Percentiles rank a stretch among this genome's conserved stretches.
phyloP scores from a whole-genome alignment of 2,888 invertebrate species.

The Diadromus collaris region DNA sequence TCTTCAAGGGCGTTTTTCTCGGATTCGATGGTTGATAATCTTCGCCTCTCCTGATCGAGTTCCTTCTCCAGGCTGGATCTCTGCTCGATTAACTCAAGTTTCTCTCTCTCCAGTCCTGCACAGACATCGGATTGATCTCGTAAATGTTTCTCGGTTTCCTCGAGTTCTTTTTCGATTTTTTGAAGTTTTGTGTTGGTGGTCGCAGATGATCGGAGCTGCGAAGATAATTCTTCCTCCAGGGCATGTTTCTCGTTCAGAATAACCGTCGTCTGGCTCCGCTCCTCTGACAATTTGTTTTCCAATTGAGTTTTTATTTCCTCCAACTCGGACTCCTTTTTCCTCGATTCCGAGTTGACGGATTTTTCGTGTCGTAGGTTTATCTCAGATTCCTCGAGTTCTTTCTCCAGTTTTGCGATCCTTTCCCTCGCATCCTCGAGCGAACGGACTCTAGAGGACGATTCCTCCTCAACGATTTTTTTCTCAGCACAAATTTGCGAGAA shows the following conservation, averaged over 20 bases:
- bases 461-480: slow-evolving; percentile 27
- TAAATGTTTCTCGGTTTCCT: neutral
- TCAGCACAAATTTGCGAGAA: slow-evolving; percentile 53
- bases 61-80: slow-evolving; percentile 7
- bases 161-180: slow-evolving; percentile 10
- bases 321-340: neutral
- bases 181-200: slow-evolving; percentile 32
- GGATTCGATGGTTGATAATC: neutral
- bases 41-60: neutral
- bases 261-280: neutral
- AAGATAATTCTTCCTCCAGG: slow-evolving; percentile 17
- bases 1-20: slow-evolving; percentile 35
- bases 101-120: neutral
- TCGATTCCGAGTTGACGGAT: neutral
- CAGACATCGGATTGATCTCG: neutral
- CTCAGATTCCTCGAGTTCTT: slow-evolving; percentile 34
- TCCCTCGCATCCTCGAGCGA: slow-evolving; percentile 37
- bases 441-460: slow-evolving; percentile 22
- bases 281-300: slow-evolving; percentile 16
- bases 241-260: slow-evolving; percentile 8
- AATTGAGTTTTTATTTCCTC: neutral
- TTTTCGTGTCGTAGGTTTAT: slow-evolving; percentile 25
- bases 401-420: slow-evolving; percentile 7
- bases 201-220: neutral
- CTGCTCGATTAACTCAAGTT: neutral